A percentile compares a stretch with the other conserved stretches of the same genome.
Evolutionary conservation across 2,888 invertebrate species (phyloP).

Genomic region (Seira musarum): DNA sequence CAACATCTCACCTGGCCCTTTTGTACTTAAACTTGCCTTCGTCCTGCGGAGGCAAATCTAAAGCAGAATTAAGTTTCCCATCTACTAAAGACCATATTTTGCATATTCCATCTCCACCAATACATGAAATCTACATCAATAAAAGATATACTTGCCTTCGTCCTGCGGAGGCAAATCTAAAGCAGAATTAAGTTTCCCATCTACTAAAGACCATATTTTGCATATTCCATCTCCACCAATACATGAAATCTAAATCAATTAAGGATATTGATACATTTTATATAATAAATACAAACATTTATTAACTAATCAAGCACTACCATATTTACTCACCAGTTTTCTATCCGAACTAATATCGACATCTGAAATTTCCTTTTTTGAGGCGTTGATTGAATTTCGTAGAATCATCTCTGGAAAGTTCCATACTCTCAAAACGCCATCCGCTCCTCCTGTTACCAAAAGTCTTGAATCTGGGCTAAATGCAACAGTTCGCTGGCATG

Average conservation of each 20-base stretch:
- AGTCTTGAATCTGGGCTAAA: conserved; percentile 83
- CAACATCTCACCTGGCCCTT: conserved; percentile 81
- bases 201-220: conserved; percentile 83
- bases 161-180: conserved; percentile 84
- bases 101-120: conserved; percentile 90
- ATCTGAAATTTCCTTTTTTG: conserved; percentile 94
- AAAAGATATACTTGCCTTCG: conserved; percentile 84
- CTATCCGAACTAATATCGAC: conserved; percentile 90
- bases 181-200: conserved; percentile 78
- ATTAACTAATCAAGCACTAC: neutral
- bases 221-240: conserved; percentile 91
- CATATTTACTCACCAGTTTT: conserved; percentile 72
- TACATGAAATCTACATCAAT: conserved; percentile 85
- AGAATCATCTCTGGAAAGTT: conserved; percentile 86
- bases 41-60: conserved; percentile 84
- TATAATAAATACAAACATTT: conserved; percentile 54
- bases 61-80: conserved; percentile 77
- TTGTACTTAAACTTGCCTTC: conserved; percentile 87
- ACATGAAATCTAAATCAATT: conserved; percentile 82
- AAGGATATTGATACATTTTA: too few species aligned
- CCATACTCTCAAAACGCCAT: conserved; percentile 91
- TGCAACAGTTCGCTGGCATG: conserved; percentile 89
- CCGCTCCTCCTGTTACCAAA: conserved; percentile 93
- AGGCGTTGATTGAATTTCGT: conserved; percentile 82
- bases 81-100: conserved; percentile 84